phyloP scores from a whole-genome alignment of 2,888 invertebrate genomes.

The Platycnemis pennipes region DNA sequence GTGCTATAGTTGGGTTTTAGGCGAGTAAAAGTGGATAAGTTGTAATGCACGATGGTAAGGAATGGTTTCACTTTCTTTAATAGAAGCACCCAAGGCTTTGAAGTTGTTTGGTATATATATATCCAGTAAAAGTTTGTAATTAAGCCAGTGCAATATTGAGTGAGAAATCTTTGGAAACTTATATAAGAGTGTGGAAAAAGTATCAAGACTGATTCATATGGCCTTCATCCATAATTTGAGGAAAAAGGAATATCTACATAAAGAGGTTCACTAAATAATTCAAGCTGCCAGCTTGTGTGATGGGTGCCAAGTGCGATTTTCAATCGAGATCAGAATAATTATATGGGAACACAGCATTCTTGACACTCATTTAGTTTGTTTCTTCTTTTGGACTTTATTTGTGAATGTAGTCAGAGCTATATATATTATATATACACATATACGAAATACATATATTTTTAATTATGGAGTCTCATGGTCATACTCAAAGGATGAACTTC shows the following conservation, averaged over 20 bases:
- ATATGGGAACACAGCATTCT: constrained; percentile 60
- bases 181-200: constrained; percentile 53
- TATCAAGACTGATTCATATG: constrained; percentile 65
- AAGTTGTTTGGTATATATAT: constrained; percentile 53
- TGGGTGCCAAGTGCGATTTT: constrained; percentile 56
- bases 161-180: constrained; percentile 52
- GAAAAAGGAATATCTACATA: constrained; percentile 28
- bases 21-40: constrained; percentile 40
- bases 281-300: constrained; percentile 55
- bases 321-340: constrained; percentile 21
- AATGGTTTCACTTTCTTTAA: constrained; percentile 62
- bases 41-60: constrained; percentile 65
- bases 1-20: constrained; percentile 67
- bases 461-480: constrained; percentile 57
- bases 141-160: constrained; percentile 64
- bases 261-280: constrained; percentile 47
- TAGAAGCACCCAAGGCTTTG: constrained; percentile 47
- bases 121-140: constrained; percentile 61
- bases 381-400: constrained; percentile 47
- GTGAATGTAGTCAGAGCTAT: constrained; percentile 58
- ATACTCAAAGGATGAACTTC: constrained; percentile 38
- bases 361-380: constrained; percentile 48
- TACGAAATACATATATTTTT: constrained; percentile 50
- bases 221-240: constrained; percentile 57
- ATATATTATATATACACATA: constrained; percentile 47